Percentiles rank a stretch among this genome's conserved stretches.
Evolutionary conservation across 2,888 invertebrate species (phyloP).

Genomic region (Hoplodrina ambigua): DNA sequence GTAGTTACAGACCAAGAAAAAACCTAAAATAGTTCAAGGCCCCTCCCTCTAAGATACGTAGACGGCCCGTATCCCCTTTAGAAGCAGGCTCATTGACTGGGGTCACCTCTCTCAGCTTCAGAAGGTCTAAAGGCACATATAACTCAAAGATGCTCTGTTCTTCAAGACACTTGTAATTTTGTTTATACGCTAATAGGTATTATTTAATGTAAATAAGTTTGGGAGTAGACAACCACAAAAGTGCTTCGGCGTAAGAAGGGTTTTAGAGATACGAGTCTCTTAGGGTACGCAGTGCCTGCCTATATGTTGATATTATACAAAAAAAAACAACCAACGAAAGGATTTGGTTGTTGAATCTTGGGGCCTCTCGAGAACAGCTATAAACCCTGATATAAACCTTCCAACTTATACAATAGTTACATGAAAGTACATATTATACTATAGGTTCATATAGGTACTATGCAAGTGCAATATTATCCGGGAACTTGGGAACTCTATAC

Average conservation of each 20-base stretch:
- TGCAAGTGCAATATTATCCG: slow-evolving; percentile 52
- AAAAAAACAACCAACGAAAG: slow-evolving; percentile 56
- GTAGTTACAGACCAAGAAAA: slow-evolving; percentile 23
- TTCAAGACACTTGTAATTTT: slow-evolving; percentile 36
- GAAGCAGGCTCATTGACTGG: slow-evolving; percentile 26
- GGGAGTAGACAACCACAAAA: slow-evolving; percentile 41
- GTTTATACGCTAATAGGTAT: slow-evolving; percentile 38
- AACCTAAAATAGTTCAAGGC: slow-evolving; percentile 21
- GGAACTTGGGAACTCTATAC: slow-evolving; percentile 26
- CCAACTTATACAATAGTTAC: slow-evolving; percentile 38
- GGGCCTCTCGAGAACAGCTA: slow-evolving; percentile 51
- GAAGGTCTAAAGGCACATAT: not conserved
- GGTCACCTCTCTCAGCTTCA: slow-evolving; percentile 34
- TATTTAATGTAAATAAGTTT: slow-evolving; percentile 56
- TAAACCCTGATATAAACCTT: slow-evolving; percentile 56
- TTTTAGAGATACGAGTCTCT: slow-evolving; percentile 54
- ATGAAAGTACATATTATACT: slow-evolving; percentile 12
- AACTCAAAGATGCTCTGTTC: slow-evolving; percentile 23
- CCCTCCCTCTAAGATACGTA: slow-evolving; percentile 24
- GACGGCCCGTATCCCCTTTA: slow-evolving; percentile 24
- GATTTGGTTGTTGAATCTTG: slow-evolving; percentile 48
- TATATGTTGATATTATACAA: slow-evolving; percentile 58
- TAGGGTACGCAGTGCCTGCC: slow-evolving; percentile 28
- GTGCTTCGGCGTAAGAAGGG: slow-evolving; percentile 51
- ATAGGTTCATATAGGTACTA: slow-evolving; percentile 9